Conservation (phyloP, 2,888 invertebrate species). For the Diplazon laetatorius region DNA sequence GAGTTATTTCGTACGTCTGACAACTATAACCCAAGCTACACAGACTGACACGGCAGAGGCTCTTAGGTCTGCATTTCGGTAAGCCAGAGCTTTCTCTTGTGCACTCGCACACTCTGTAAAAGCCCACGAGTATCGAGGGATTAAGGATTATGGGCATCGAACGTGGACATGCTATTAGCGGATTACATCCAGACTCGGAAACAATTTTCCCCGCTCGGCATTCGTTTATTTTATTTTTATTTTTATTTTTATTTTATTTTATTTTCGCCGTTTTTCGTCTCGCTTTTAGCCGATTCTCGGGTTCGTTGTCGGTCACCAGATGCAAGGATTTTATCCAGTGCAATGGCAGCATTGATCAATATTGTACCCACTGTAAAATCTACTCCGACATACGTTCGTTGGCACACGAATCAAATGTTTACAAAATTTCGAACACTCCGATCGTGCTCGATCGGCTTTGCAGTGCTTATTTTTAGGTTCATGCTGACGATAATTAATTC, state of each 20-base stretch:
- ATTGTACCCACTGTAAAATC: slow-evolving; percentile 9
- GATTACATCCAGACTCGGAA: slow-evolving; percentile 74
- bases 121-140: slow-evolving; percentile 60
- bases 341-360: slow-evolving; percentile 25
- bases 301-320: slow-evolving; percentile 25
- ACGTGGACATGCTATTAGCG: slow-evolving; percentile 76
- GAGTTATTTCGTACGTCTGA: neutral
- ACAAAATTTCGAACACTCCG: neutral
- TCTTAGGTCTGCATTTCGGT: slow-evolving; percentile 27
- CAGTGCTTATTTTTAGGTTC: too few relatives aligned
- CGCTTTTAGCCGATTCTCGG: slow-evolving; percentile 2
- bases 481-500: too few relatives aligned
- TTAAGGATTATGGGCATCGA: slow-evolving; percentile 59
- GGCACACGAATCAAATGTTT: neutral
- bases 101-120: slow-evolving; percentile 44
- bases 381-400: neutral
- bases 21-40: neutral
- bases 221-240: too few relatives aligned
- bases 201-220: slow-evolving; percentile 74
- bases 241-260: slow-evolving; percentile 15
- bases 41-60: neutral
- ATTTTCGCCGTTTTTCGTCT: slow-evolving; percentile 1
- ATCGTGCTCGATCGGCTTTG: too few relatives aligned
- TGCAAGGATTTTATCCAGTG: slow-evolving; percentile 28
- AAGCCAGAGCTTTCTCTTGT: slow-evolving; percentile 31